Percentiles rank a stretch among this genome's conserved stretches.
Conservation (phyloP, 2,888 invertebrate genomes). For the Agrilus biguttatus region DNA sequence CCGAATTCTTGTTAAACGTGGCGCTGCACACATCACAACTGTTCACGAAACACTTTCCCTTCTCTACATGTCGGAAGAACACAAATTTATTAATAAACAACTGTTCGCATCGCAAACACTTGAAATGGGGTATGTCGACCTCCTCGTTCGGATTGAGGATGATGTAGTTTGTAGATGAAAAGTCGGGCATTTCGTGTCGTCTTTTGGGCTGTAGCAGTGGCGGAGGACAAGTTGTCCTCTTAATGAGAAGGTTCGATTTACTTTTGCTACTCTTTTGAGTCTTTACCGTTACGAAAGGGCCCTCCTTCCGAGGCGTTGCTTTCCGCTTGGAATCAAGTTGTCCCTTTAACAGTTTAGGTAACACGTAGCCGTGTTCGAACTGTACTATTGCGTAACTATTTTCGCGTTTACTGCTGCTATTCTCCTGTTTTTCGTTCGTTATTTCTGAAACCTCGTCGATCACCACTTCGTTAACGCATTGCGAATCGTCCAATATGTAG, state of each 20-base stretch:
- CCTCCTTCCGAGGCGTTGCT: conserved; percentile 9
- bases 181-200: conserved; percentile 26
- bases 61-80: conserved; percentile 29
- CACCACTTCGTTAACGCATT: conserved; percentile 25
- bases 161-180: conserved; percentile 25
- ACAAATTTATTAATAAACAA: conserved; percentile 29
- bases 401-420: conserved; percentile 6
- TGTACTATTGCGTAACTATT: conserved; percentile 20
- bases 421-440: conserved; percentile 4
- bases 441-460: conserved; percentile 20
- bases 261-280: conserved; percentile 8
- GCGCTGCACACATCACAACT: conserved; percentile 27
- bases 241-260: conserved; percentile 6
- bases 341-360: conserved; percentile 19
- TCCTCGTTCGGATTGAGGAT: conserved; percentile 23
- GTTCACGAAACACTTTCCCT: conserved; percentile 30
- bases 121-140: conserved; percentile 25
- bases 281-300: not conserved
- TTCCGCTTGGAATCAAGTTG: conserved; percentile 11
- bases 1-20: conserved; percentile 24
- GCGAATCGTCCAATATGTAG: conserved; percentile 25
- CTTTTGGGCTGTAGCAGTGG: conserved; percentile 18
- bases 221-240: conserved; percentile 7
- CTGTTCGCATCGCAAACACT: conserved; percentile 29
- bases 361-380: conserved; percentile 28